phyloP scores from a whole-genome alignment of 1,140 invertebrate genomes.

The Nixonia krombeini region DNA sequence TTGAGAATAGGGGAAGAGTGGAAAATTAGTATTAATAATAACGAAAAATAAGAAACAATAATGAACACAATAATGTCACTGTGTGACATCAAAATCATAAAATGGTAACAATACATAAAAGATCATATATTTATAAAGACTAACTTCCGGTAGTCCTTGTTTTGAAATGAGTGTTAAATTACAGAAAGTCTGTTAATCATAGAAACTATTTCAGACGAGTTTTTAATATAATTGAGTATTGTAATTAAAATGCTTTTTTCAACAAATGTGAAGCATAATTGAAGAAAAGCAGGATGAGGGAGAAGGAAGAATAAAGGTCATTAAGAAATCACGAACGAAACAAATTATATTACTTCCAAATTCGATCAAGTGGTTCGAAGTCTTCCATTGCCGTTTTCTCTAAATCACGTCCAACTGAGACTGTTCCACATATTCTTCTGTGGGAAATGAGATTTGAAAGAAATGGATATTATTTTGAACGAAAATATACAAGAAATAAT shows the following conservation, averaged over 20 bases:
- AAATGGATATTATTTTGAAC: not conserved
- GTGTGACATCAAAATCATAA: too few relatives aligned
- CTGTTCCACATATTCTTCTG: too few relatives aligned
- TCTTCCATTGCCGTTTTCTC: conserved; percentile 4
- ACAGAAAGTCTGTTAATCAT: too few relatives aligned
- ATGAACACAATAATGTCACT: too few relatives aligned
- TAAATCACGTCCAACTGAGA: conserved; percentile 15
- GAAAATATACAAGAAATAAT: not conserved
- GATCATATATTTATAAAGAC: too few relatives aligned
- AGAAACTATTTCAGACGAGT: too few relatives aligned
- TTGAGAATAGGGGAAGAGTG: too few relatives aligned
- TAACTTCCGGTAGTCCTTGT: too few relatives aligned
- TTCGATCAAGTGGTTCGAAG: conserved; percentile 16
- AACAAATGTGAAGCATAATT: not conserved
- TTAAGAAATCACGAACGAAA: conserved; percentile 28
- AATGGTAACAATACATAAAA: too few relatives aligned
- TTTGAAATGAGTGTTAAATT: too few relatives aligned
- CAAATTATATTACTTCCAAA: conserved; percentile 20
- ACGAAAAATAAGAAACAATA: too few relatives aligned
- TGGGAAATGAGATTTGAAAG: not conserved
- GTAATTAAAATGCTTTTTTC: conserved; percentile 5
- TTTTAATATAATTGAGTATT: conserved; percentile 7
- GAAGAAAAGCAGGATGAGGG: conserved; percentile 1
- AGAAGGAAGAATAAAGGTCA: conserved; percentile 16
- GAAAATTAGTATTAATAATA: too few relatives aligned